Base-by-base conservation (phyloP, 1,140 invertebrate genomes). In the Yoshiicerus persimilis region DNA sequence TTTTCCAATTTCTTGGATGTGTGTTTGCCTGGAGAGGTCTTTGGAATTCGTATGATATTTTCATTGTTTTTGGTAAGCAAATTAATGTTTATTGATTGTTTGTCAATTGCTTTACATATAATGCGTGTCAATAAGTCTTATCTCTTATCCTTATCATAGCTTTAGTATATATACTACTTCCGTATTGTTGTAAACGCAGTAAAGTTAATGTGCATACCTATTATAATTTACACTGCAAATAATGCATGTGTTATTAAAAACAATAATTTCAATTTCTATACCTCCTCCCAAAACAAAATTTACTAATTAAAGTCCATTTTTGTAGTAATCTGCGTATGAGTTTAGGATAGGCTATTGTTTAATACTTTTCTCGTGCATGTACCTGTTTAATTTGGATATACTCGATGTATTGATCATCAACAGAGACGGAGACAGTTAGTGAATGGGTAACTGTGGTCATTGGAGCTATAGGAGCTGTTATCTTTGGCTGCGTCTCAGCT, bases 11-110 rank as follows among this genome's bases (percentile, higher is more conserved):
- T 91, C 91, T 96, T 85, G 96, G 96, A 5, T 96, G 96, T 1
- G 95, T 97, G 34, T 97, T 97, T 92, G 95, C 97, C 0, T 97
- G 97, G 97, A 93, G 96, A 75, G 96, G 96, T 8, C 94, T 97
- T 38, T 97, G 97, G 97, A 95, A 94, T 87, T 91, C 96, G 25
- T 93, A 97, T 1, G 95, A 97, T 91, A 92, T 96, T n/a, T 97
- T 96, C 92, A 93, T 97, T 66, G 93, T 96, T 83, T 96, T 96
- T 93, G 94, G 95, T 95, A 92, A 41, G 38, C 20, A 34, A 13
- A 34, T 20, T 9, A 75, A 16, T 16, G 5, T 23, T n/a, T 23
- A 25, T 4, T 13, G 62, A 10, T 64, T n/a, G 5, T 64, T 64
- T 64, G 10, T 64, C 62, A 66, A 66, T 9, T 23, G 62, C 13